These are phyloP conservation scores for Platysternon megacephalum DNA, from an alignment of 2,113 vertebrate species.

Conservation along the genomic window DNA sequence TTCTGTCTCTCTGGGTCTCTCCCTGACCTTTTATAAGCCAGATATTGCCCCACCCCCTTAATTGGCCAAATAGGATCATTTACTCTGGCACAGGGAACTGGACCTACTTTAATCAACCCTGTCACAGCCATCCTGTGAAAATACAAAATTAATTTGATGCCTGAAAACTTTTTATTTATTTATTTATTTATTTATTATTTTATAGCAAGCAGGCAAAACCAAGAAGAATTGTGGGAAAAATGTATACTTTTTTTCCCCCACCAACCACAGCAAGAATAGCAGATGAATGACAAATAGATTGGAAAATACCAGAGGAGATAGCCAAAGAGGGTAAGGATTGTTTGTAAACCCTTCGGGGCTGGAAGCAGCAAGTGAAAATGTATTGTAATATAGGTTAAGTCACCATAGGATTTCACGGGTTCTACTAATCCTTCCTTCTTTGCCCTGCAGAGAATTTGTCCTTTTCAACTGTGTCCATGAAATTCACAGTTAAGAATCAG, in stretches of 20 bases:
- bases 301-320: neutral
- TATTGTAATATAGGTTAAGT: neutral
- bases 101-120: neutral
- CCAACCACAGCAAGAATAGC: neutral
- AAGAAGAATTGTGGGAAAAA: neutral
- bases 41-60: neutral
- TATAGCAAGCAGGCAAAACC: neutral
- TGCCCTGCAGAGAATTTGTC: neutral
- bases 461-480: neutral
- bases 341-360: neutral
- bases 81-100: neutral
- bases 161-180: neutral
- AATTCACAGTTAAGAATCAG: neutral
- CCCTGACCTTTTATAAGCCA: neutral
- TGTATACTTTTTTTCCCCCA: neutral
- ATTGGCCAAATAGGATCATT: neutral
- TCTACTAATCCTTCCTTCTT: neutral
- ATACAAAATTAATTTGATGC: neutral
- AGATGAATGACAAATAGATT: neutral
- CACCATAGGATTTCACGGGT: neutral
- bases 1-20: neutral
- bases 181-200: neutral
- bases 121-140: neutral
- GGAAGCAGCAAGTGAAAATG: neutral
- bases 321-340: neutral